Conservation (phyloP, 2,888 invertebrate genomes). For the Bursaphelenchus okinawaensis region DNA sequence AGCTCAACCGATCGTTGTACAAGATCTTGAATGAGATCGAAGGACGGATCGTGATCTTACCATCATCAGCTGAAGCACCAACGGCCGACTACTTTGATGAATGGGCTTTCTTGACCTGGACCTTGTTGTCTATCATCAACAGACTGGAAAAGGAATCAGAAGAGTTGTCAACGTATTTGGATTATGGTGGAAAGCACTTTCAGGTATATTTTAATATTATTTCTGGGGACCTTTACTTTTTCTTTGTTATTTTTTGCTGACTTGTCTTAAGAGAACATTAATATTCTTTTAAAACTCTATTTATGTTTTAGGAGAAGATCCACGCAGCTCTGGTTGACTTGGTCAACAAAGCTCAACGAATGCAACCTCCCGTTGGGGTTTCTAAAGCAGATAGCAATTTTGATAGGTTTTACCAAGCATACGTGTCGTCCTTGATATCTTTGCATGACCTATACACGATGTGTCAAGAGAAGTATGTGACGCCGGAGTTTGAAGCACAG, state of each 20-base stretch:
- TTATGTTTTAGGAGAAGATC: constrained; percentile 13
- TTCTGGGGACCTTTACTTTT: neutral
- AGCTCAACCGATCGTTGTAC: constrained; percentile 26
- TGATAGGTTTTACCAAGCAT: constrained; percentile 15
- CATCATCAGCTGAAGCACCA: constrained; percentile 19
- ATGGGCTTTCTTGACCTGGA: constrained; percentile 34
- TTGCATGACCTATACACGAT: constrained; percentile 18
- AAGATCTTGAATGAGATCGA: constrained; percentile 30
- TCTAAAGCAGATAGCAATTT: neutral
- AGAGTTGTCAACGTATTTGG: constrained; percentile 12
- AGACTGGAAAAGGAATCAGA: constrained; percentile 19
- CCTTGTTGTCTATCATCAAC: constrained; percentile 28
- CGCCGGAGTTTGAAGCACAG: constrained; percentile 23
- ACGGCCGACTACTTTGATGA: constrained; percentile 31
- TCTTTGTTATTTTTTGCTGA: no score
- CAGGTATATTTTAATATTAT: constrained; percentile 1
- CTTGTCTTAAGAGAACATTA: no score
- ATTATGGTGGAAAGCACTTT: constrained; percentile 28
- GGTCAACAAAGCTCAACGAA: constrained; percentile 20
- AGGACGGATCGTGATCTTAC: constrained; percentile 15
- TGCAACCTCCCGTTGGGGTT: constrained; percentile 20
- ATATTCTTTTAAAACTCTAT: no score
- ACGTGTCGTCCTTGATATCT: constrained; percentile 19
- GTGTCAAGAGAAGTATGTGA: constrained; percentile 12
- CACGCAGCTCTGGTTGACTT: constrained; percentile 24